Conservation (phyloP, 1,140 invertebrate species). For the Marisa cornuarietis region DNA sequence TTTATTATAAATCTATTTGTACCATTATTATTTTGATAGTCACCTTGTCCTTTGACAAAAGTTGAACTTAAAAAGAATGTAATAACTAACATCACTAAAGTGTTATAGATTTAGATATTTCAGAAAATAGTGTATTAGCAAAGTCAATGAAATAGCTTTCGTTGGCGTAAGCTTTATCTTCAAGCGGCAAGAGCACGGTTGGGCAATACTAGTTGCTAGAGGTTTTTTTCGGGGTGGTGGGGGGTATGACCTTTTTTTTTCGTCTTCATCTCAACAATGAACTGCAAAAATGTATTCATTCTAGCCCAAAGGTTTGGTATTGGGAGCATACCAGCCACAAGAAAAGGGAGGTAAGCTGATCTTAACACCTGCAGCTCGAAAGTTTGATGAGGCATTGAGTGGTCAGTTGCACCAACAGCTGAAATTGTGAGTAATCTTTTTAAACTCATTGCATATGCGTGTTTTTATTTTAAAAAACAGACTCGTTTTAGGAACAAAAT, state of each 20-base stretch:
- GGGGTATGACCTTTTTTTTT: no score
- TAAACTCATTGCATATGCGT: no score
- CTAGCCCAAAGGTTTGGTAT: slow-evolving; percentile 70
- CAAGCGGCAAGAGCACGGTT: neutral
- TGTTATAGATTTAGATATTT: no score
- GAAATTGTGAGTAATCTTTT: slow-evolving; percentile 28
- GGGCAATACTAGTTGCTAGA: neutral
- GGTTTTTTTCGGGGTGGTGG: no score
- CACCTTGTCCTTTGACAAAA: slow-evolving; percentile 1
- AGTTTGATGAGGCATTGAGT: slow-evolving; percentile 67
- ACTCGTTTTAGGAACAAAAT: no score
- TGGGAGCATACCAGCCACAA: slow-evolving; percentile 68
- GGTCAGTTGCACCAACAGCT: slow-evolving; percentile 69
- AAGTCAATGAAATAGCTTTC: neutral
- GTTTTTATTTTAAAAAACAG: no score
- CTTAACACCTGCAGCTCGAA: slow-evolving; percentile 68
- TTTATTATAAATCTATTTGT: neutral
- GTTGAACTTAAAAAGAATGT: no score
- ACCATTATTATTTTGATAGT: neutral
- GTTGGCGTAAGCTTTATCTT: neutral
- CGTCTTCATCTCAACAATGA: neutral
- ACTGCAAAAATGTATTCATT: slow-evolving; percentile 18
- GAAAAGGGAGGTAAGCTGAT: slow-evolving; percentile 60
- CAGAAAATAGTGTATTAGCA: neutral
- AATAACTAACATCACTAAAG: neutral